These are phyloP conservation scores for Odocoileus virginianus DNA, from an alignment of 2,113 vertebrate genomes.

Conservation along the genomic window DNA sequence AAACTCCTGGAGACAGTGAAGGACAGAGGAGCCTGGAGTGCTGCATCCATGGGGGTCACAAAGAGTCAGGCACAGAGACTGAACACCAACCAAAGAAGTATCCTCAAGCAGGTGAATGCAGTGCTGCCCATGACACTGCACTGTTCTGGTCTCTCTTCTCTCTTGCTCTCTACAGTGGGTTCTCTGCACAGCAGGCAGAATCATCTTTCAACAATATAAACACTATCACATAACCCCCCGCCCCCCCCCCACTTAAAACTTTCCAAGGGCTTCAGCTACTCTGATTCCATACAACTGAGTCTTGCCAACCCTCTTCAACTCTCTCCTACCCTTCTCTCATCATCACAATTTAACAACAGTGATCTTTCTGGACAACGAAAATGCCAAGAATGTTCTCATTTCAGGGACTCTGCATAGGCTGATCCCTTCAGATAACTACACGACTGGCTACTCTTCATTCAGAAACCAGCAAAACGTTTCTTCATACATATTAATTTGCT, in stretches of 20 bases:
- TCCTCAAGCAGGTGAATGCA: not conserved
- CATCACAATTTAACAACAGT: not conserved
- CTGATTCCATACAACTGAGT: not conserved
- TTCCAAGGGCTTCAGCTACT: not conserved
- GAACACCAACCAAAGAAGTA: not conserved
- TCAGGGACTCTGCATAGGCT: not conserved
- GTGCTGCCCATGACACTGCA: not conserved
- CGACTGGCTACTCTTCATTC: not conserved
- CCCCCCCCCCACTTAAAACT: not conserved
- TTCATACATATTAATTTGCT: not conserved
- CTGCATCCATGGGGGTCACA: not conserved
- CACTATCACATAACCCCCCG: not conserved
- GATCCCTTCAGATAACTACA: not conserved
- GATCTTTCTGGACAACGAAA: not conserved
- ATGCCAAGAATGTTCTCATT: not conserved
- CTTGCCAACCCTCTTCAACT: not conserved
- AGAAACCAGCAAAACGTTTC: not conserved
- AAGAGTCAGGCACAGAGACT: not conserved
- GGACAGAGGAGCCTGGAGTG: not conserved
- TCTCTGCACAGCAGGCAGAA: constrained; percentile 11
- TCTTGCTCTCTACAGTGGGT: not conserved
- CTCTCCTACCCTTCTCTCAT: not conserved
- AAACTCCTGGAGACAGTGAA: not conserved
- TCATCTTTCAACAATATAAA: constrained; percentile 28
- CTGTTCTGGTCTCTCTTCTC: not conserved